Conservation (phyloP, 1,140 invertebrate species). For the Rhopalosiphum maidis region DNA sequence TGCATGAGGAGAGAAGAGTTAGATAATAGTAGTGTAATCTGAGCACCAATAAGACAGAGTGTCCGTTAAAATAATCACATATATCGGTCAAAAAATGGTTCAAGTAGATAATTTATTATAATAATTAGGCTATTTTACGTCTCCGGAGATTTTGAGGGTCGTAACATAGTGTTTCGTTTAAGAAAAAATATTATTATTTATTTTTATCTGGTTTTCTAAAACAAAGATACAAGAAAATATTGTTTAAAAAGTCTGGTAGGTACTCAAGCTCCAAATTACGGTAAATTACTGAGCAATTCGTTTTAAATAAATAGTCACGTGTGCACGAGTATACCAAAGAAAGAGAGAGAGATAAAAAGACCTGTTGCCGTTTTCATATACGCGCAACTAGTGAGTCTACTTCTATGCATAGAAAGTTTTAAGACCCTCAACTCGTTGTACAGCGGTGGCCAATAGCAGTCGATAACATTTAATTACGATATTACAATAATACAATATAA, state of each 20-base stretch:
- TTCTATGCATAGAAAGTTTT: not conserved
- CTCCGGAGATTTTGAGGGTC: not conserved
- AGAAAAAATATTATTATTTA: no score
- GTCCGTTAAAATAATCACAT: not conserved
- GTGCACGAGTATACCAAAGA: not conserved
- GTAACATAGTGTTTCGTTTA: not conserved
- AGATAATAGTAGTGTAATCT: not conserved
- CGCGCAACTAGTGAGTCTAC: not conserved
- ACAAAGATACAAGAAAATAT: not conserved
- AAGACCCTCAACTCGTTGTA: not conserved
- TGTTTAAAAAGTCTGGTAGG: not conserved
- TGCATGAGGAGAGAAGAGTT: not conserved
- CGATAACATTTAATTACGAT: not conserved
- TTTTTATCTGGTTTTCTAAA: not conserved
- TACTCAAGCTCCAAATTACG: no score
- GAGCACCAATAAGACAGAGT: not conserved
- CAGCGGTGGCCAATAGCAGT: not conserved
- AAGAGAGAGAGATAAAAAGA: not conserved
- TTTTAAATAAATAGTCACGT: not conserved
- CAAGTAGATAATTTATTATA: no score
- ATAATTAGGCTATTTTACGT: not conserved
- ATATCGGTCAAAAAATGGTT: not conserved
- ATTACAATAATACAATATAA: not conserved
- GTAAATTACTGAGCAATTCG: no score
- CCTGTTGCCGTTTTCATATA: not conserved